Conservation (phyloP, 2,797 vertebrate genomes). For the Darevskia mixta region DNA sequence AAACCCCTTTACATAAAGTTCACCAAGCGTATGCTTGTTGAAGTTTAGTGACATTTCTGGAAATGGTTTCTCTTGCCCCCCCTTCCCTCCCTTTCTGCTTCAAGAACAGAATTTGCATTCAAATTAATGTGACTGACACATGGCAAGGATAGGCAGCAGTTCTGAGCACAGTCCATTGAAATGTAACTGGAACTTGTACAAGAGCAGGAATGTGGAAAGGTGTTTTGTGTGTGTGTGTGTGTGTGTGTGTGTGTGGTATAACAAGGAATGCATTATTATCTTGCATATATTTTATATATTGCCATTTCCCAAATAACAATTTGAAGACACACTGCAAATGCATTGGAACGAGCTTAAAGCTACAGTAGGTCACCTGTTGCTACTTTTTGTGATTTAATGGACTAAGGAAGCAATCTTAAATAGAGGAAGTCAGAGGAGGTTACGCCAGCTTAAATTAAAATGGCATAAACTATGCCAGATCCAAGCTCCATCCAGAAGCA, state of each 20-base stretch:
- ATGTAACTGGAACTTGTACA: not conserved
- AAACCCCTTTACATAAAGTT: conserved; percentile 26
- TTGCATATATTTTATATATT: not conserved
- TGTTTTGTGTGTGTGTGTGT: no score
- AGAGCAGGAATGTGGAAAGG: not conserved
- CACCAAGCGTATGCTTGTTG: conserved; percentile 17
- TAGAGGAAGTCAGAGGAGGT: no score
- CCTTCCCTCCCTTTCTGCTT: not conserved
- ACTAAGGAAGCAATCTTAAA: no score
- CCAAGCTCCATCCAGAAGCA: no score
- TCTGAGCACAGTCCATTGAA: not conserved
- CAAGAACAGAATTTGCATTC: conserved; percentile 25
- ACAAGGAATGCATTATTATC: not conserved
- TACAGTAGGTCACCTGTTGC: no score
- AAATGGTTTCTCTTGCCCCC: not conserved
- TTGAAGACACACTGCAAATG: not conserved
- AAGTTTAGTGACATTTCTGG: conserved; percentile 16
- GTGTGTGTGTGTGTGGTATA: not conserved
- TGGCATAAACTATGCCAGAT: no score
- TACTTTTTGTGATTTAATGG: no score
- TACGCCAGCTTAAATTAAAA: no score
- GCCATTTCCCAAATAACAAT: not conserved
- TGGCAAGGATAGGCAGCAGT: not conserved
- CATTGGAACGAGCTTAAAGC: not conserved
- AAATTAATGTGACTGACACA: conserved; percentile 26